Conservation (phyloP, 2,888 invertebrate genomes). For the Trachelus iudaicus region DNA sequence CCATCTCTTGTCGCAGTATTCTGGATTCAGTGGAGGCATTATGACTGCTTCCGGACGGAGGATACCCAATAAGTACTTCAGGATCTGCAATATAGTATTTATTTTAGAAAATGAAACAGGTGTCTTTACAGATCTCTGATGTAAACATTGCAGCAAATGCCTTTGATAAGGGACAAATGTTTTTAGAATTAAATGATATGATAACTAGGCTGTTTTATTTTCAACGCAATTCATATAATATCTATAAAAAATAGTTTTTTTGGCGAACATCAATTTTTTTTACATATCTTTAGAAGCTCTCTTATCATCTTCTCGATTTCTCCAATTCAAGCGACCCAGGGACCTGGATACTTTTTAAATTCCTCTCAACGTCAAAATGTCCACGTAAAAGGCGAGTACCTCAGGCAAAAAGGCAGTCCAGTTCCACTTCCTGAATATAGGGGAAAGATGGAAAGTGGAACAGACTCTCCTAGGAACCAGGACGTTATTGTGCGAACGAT, state of each 20-base stretch:
- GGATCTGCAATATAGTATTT: conserved; percentile 20
- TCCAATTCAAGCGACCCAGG: neutral
- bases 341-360: neutral
- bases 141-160: neutral
- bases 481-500: neutral
- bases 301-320: no score
- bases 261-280: neutral
- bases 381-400: neutral
- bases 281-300: neutral
- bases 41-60: conserved; percentile 52
- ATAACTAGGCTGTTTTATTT: neutral
- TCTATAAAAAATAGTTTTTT: neutral
- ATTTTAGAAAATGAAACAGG: neutral
- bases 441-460: conserved; percentile 9
- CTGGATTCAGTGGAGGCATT: conserved; percentile 58
- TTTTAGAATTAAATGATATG: neutral
- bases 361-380: neutral
- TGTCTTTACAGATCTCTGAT: neutral
- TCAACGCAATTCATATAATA: neutral
- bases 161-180: neutral
- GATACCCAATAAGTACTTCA: conserved; percentile 31
- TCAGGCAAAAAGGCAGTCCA: conserved; percentile 2
- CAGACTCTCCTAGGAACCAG: neutral
- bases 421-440: neutral
- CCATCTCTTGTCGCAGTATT: conserved; percentile 37